These are phyloP conservation scores for Myzus persicae DNA, from an alignment of 1,140 invertebrate species.

Conservation along the genomic window DNA sequence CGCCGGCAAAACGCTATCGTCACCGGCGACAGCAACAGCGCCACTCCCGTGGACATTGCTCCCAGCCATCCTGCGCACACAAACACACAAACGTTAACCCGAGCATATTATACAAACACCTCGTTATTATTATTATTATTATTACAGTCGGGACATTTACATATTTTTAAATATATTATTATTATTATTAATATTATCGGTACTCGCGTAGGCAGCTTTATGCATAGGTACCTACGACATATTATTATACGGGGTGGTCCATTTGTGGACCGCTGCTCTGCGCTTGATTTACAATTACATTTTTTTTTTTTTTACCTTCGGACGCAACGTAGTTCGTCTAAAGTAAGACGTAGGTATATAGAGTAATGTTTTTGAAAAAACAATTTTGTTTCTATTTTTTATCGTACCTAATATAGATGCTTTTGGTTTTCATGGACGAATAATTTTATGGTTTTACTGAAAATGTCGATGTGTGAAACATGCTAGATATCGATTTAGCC, in stretches of 20 bases:
- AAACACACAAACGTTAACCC: neutral
- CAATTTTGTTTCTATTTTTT: neutral
- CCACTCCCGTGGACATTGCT: slow-evolving; percentile 81
- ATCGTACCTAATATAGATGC: too few species aligned
- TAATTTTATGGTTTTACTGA: neutral
- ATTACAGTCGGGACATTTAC: slow-evolving; percentile 1
- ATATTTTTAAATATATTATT: slow-evolving; percentile 41
- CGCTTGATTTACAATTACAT: neutral
- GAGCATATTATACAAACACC: neutral
- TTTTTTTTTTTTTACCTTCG: too few species aligned
- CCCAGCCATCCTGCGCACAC: slow-evolving; percentile 80
- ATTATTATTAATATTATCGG: slow-evolving; percentile 1
- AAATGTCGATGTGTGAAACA: neutral
- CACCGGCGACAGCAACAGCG: slow-evolving; percentile 81
- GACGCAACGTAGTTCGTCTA: neutral
- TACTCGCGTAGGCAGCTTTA: neutral
- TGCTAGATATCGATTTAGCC: neutral
- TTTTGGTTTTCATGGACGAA: neutral
- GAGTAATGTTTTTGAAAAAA: neutral
- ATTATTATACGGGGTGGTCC: neutral
- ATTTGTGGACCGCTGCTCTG: too few species aligned
- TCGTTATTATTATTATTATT: neutral
- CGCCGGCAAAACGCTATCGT: slow-evolving; percentile 84
- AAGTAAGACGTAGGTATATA: too few species aligned
- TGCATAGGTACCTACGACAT: neutral